Conservation (phyloP, 92 coral and sea anemone species). For the Phymanthus crucifer region DNA sequence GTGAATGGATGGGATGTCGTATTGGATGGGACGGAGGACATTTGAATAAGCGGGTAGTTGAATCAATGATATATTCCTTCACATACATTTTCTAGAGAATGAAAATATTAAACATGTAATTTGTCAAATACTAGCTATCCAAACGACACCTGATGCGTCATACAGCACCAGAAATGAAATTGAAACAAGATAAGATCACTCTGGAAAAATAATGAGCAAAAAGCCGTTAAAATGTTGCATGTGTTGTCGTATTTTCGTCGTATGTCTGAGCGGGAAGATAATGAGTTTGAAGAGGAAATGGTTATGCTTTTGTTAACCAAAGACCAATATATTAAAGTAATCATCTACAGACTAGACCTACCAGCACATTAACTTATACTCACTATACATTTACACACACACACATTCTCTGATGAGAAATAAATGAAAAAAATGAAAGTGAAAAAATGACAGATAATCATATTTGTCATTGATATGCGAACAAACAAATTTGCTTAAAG, state of each 20-base stretch:
- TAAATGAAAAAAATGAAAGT: too few species aligned
- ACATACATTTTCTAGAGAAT: too few species aligned
- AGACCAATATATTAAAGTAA: not conserved
- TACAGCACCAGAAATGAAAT: not conserved
- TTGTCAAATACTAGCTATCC: too few species aligned
- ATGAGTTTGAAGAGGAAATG: constrained; percentile 1
- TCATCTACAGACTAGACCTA: not conserved
- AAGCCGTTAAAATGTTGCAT: not conserved
- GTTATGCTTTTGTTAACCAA: constrained; percentile 1
- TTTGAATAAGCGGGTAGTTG: not conserved
- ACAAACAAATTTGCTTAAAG: too few species aligned
- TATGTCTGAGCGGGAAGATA: not conserved
- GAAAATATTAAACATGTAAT: too few species aligned
- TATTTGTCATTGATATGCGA: too few species aligned
- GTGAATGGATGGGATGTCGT: not conserved
- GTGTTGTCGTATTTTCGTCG: not conserved
- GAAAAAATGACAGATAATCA: too few species aligned
- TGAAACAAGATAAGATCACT: not conserved
- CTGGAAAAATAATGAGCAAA: not conserved
- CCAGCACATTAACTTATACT: not conserved
- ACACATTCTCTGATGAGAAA: too few species aligned
- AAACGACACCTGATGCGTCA: too few species aligned
- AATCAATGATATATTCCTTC: too few species aligned
- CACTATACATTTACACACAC: too few species aligned
- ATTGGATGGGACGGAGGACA: not conserved